phyloP scores from a whole-genome alignment of 1,140 invertebrate genomes.

The Acromyrmex heyeri region DNA sequence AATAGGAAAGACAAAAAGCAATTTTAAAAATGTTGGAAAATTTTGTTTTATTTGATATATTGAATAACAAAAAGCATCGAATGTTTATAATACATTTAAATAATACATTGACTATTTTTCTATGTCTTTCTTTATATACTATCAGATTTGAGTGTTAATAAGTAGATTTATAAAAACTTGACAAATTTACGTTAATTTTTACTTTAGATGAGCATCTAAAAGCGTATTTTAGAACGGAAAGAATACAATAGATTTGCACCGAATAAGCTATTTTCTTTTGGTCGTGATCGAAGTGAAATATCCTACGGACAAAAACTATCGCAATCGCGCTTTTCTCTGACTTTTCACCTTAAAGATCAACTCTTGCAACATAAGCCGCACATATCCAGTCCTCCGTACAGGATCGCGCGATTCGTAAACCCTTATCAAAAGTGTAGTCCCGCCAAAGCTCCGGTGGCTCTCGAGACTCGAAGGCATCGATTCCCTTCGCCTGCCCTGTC shows the following conservation, averaged over 20 bases:
- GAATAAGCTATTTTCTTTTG: neutral
- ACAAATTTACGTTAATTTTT: neutral
- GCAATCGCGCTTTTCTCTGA: neutral
- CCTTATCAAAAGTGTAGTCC: constrained; percentile 76
- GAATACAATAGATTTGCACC: neutral
- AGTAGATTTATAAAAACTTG: neutral
- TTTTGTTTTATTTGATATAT: neutral
- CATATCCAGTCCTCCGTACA: constrained; percentile 60
- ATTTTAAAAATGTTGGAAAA: neutral
- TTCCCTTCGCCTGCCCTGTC: constrained; percentile 30
- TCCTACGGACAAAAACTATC: neutral
- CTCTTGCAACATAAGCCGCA: constrained; percentile 41
- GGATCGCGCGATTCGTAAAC: constrained; percentile 69
- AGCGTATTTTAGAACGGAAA: neutral
- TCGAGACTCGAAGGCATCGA: constrained; percentile 67
- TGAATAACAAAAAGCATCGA: neutral
- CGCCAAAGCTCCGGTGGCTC: constrained; percentile 49
- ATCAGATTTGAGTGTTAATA: neutral
- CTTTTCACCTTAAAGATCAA: constrained; percentile 4
- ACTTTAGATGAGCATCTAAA: neutral
- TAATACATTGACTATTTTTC: neutral
- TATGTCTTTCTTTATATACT: neutral
- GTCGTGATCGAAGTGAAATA: neutral
- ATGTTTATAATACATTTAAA: constrained; percentile 19
- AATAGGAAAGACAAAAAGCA: neutral